Base-by-base conservation (phyloP, 2,888 invertebrate species). In the Ochropacha duplaris region DNA sequence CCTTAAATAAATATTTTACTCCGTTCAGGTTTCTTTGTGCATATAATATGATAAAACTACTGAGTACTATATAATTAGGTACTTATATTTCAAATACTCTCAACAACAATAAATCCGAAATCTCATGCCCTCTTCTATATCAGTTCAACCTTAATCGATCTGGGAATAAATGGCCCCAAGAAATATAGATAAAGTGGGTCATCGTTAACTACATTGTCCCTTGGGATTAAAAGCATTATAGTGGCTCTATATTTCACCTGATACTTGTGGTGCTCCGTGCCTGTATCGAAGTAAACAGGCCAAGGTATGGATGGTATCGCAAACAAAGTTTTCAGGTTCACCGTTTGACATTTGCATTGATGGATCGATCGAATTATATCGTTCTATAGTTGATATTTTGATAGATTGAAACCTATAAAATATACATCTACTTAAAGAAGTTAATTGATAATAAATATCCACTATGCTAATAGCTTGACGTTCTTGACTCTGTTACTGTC, bases 181-280 rank as follows among this genome's bases (percentile, higher is more conserved):
- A 72, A 72, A 72, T 72, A 68, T 67, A 71, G 81, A 81, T 84
- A 86, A 87, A 88, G 83, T 86, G 83, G 87, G 84, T 81, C 85
- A 81, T 80, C 78, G 83, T 83, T 86, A 86, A 84, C 87, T 80
- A 83, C 78, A 76, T 77, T 75, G 81, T 82, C 87, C 78, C 83
- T 57, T 57, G 76, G 86, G 88, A 85, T 85, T 87, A 83, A 85
- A 85, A 79, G 76, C 76, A 78, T 78, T 77, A 79, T 78, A 81
- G 78, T 77, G 61, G 60, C 68, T 66, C 69, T 65, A 71, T 74
- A 74, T 72, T 67, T 65, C 70, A 68, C 69, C 69, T 68, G 72
- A 72, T 69, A 64, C 63, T 31, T 52, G 16, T 31, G 52, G 34
- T 31, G 22, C 22, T 52, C 12, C 34, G 31, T 49, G 54, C 36